Evolutionary conservation across 92 coral and sea anemone species (phyloP).

Genomic region (Pocillopora grandis): DNA sequence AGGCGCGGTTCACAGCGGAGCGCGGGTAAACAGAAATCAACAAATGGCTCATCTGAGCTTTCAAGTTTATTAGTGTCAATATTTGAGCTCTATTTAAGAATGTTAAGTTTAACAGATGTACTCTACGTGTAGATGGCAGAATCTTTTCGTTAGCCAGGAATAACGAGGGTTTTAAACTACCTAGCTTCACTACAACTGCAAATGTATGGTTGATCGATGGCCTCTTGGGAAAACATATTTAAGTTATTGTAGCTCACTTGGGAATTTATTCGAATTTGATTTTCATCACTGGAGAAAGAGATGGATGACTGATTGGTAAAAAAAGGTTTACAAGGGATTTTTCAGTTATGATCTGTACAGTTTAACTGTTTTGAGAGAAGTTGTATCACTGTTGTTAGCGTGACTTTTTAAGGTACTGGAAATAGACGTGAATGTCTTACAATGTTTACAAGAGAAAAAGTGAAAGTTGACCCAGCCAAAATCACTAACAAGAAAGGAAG

Average conservation of each 20-base stretch:
- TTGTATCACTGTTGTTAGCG: neutral
- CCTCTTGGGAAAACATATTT: constrained; percentile 9
- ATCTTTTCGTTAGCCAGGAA: neutral
- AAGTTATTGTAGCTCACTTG: neutral
- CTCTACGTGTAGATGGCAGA: neutral
- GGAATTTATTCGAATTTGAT: neutral
- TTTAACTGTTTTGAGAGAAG: neutral
- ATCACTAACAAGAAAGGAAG: constrained; percentile 56
- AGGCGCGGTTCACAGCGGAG: constrained; percentile 27
- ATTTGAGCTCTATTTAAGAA: constrained; percentile 2
- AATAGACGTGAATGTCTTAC: neutral
- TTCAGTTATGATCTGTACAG: neutral
- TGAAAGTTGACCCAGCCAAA: constrained; percentile 67
- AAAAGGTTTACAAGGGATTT: neutral
- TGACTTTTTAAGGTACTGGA: neutral
- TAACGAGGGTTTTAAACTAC: neutral
- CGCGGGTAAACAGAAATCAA: constrained; percentile 43
- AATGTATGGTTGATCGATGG: neutral
- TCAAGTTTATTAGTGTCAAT: constrained; percentile 8
- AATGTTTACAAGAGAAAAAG: constrained; percentile 87
- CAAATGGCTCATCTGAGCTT: constrained; percentile 10
- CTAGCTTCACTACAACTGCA: neutral
- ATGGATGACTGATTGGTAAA: neutral
- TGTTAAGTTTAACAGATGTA: neutral
- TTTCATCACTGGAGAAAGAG: neutral